These are phyloP conservation scores for Phocides pigmalion DNA, from an alignment of 1,140 invertebrate genomes.

Conservation along the genomic window DNA sequence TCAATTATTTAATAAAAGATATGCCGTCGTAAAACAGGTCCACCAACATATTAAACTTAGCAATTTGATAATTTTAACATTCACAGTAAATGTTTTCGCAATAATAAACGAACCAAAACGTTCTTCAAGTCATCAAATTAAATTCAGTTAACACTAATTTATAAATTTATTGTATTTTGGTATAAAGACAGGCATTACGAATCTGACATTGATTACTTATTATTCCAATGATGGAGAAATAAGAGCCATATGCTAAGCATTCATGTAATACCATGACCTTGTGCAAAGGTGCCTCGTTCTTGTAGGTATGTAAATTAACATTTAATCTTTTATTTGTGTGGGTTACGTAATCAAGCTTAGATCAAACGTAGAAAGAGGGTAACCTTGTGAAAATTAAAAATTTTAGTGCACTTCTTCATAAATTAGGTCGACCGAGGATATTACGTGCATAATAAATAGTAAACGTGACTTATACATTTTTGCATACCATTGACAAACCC, in stretches of 20 bases:
- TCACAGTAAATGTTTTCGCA: background rate
- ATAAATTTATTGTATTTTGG: background rate
- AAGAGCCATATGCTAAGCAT: constrained; percentile 18
- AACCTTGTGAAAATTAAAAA: background rate
- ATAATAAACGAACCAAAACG: background rate
- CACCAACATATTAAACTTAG: too few species aligned
- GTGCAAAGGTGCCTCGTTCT: background rate
- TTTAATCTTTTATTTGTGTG: constrained; percentile 1
- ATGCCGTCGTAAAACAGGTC: background rate
- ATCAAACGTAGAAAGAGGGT: background rate
- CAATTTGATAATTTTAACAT: background rate
- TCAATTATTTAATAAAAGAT: too few species aligned
- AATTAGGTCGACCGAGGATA: too few species aligned
- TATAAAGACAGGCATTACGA: constrained; percentile 27
- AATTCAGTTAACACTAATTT: background rate
- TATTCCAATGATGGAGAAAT: constrained; percentile 18
- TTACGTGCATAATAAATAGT: too few species aligned
- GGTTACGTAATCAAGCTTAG: background rate
- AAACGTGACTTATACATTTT: too few species aligned
- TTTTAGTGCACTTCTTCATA: background rate
- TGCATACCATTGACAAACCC: too few species aligned
- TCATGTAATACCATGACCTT: constrained; percentile 20
- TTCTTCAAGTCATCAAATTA: background rate
- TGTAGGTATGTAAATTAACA: background rate
- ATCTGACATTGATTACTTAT: constrained; percentile 16